A percentile compares a stretch with the other conserved stretches of the same genome.
Conservation (phyloP, 2,888 invertebrate genomes). For the Pseudoips prasinana region DNA sequence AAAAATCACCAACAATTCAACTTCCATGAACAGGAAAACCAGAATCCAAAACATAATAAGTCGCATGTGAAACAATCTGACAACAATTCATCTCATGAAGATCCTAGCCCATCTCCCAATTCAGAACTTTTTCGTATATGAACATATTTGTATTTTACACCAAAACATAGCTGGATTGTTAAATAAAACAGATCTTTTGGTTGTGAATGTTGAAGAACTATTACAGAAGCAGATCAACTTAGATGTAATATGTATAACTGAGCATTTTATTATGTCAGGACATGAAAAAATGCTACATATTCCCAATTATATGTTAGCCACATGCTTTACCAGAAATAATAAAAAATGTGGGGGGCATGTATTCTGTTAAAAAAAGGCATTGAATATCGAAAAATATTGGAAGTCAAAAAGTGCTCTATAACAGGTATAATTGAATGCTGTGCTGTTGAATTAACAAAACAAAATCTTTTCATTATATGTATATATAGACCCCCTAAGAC, state of each 20-base stretch:
- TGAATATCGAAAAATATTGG: not conserved
- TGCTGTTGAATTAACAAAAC: not conserved
- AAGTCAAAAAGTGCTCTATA: not conserved
- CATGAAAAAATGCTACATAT: not conserved
- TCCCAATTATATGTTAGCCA: not conserved
- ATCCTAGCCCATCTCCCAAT: not conserved
- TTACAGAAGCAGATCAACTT: not conserved
- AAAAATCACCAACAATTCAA: not conserved
- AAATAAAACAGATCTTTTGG: constrained; percentile 2
- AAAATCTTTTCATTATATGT: not conserved
- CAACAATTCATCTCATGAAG: not conserved
- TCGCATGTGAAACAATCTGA: no score
- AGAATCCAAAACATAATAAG: no score
- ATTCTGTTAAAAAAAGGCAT: not conserved
- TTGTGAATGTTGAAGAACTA: constrained; percentile 1
- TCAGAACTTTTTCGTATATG: not conserved
- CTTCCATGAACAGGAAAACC: not conserved
- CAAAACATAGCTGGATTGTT: constrained; percentile 3
- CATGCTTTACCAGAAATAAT: constrained; percentile 1
- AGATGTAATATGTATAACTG: no score
- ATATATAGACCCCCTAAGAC: not conserved
- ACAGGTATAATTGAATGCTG: not conserved
- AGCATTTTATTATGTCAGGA: no score
- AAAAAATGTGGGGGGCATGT: constrained; percentile 3
- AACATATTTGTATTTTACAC: constrained; percentile 6